Evolutionary conservation across 2,797 vertebrate genomes (phyloP).

Genomic region (Acipenser ruthenus): DNA sequence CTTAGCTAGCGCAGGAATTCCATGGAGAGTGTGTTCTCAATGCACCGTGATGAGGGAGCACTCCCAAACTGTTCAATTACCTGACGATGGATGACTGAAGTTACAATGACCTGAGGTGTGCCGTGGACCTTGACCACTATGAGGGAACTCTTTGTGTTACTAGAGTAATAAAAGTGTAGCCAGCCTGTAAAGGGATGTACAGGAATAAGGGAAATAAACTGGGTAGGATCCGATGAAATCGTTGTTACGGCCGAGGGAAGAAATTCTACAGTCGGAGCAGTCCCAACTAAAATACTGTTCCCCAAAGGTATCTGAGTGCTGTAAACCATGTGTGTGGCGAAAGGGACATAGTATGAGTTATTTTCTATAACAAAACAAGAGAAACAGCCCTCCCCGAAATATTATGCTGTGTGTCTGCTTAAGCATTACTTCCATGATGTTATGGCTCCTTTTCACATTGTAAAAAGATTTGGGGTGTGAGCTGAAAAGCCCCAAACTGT

Average conservation of each 20-base stretch:
- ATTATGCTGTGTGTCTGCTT: no score
- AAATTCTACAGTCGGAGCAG: no score
- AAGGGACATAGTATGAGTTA: no score
- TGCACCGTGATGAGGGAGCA: background rate
- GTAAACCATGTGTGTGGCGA: no score
- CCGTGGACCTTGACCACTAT: constrained; percentile 1
- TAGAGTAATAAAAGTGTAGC: background rate
- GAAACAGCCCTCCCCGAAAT: no score
- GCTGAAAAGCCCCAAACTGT: no score
- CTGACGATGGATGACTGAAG: constrained; percentile 2
- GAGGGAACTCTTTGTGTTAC: constrained; percentile 5
- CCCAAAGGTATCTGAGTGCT: no score
- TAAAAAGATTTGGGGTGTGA: no score
- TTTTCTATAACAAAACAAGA: no score
- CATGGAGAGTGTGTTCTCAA: background rate
- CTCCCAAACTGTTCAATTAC: background rate
- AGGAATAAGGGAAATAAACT: constrained; percentile 8
- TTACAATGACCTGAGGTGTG: constrained; percentile 4
- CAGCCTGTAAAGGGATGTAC: background rate
- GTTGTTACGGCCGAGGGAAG: background rate
- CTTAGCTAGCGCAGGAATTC: background rate
- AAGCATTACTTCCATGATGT: no score
- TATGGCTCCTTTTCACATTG: no score
- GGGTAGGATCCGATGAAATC: constrained; percentile 3
- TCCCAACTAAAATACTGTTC: no score